Conservation (phyloP, 2,113 vertebrate genomes). For the Nematolebias whitei region DNA sequence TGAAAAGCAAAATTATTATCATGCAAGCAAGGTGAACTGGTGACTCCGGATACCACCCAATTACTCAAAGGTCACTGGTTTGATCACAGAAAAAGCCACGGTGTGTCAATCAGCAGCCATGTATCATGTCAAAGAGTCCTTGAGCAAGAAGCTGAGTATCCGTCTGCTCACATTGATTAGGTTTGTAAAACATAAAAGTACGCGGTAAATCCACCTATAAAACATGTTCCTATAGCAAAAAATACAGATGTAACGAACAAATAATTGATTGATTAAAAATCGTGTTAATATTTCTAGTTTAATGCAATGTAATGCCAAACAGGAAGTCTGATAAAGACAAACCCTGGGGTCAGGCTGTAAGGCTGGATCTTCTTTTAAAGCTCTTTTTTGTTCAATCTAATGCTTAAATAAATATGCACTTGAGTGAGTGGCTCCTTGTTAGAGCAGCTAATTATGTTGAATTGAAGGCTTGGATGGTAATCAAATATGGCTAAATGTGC, state of each 20-base stretch:
- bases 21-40: conserved; percentile 30
- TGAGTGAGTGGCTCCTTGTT: neutral
- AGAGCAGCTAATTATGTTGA: conserved; percentile 11
- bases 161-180: conserved; percentile 22
- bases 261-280: no score
- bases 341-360: neutral
- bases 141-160: conserved; percentile 39
- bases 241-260: neutral
- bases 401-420: conserved; percentile 2
- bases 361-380: neutral
- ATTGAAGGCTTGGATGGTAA: neutral
- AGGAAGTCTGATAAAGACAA: neutral
- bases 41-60: conserved; percentile 54
- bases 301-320: neutral
- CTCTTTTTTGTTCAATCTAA: neutral
- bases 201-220: neutral
- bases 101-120: conserved; percentile 48
- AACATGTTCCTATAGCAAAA: neutral
- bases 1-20: conserved; percentile 14
- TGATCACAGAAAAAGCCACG: conserved; percentile 51
- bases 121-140: conserved; percentile 50
- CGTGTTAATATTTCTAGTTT: neutral
- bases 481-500: conserved; percentile 37
- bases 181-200: conserved; percentile 26
- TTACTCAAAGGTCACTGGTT: conserved; percentile 62